Base-by-base conservation (phyloP, 1,140 invertebrate genomes). In the Diprion similis region DNA sequence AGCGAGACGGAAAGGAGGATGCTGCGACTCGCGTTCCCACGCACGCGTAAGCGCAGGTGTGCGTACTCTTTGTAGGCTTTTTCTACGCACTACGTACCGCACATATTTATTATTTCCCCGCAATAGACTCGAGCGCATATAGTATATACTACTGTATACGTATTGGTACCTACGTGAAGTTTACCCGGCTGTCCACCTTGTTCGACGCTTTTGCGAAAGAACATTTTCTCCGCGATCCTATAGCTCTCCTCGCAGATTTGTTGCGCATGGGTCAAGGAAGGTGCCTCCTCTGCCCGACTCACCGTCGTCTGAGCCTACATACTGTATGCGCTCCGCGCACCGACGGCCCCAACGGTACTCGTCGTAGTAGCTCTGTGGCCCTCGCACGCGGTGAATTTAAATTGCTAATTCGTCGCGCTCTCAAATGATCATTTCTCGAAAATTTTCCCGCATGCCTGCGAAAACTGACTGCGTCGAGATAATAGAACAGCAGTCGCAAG, bases 101-200 rank as follows among this genome's bases (percentile, higher is more conserved):
- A 68, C 66, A 68, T 68, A 68, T 45, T 68, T 45, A 68, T 45
- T 19, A 18, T 68, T 45, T 68, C 66, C 37, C 66, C 51, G 51
- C 51, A 59, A 17, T 59, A 59, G 51, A 17, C n/a, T 15, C 51
- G 11, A 13, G 51, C 24, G 24, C 2, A 6, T 37, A 37, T 1
- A 37, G 24, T 37, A 37, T 37, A 37, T 37, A 1, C 6, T 2
- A 2, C 1, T 24, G 6, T 24, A 24, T 37, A 37, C 6, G 6
- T 37, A 37, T 37, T 6, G 24, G 24, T 37, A 37, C 24, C 24
- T 37, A 37, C 24, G 24, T 6, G 24, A 37, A 37, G 24, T 37
- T 37, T 37, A 37, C 24, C 24, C 24, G 24, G 24, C 24, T 37
- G 24, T 37, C 24, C 24, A 37, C 51, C 11, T 59, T 37, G 24